A percentile compares a stretch with the other conserved stretches of the same genome.
Conservation (phyloP, 2,113 vertebrate species). For the Alligator sinensis region DNA sequence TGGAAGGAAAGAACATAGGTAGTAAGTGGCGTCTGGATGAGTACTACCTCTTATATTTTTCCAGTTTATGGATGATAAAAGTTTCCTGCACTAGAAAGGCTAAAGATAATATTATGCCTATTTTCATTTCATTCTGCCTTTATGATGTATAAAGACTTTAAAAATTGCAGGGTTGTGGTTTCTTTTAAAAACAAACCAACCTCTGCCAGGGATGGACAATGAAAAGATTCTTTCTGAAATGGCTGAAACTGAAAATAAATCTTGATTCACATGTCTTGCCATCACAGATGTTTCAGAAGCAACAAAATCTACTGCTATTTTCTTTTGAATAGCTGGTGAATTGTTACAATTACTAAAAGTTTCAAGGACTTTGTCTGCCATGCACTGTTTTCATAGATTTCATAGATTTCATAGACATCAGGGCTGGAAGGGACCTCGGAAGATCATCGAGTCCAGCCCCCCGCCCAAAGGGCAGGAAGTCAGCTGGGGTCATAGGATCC, state of each 20-base stretch:
- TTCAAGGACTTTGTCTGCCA: neutral
- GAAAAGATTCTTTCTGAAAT: neutral
- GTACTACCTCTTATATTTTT: neutral
- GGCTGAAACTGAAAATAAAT: neutral
- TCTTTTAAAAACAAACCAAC: neutral
- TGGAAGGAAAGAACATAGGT: neutral
- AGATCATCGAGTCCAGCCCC: too few relatives aligned
- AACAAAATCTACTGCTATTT: neutral
- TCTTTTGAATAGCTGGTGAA: conserved; percentile 1
- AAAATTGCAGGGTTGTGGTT: neutral
- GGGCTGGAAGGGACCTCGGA: too few relatives aligned
- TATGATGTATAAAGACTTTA: neutral
- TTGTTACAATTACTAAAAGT: conserved; percentile 18
- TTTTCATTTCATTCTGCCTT: neutral
- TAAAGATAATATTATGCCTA: conserved; percentile 40
- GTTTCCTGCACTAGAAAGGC: conserved; percentile 33
- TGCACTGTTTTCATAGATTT: neutral
- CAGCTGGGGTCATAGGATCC: too few relatives aligned
- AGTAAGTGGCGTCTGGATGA: neutral
- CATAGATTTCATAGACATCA: too few relatives aligned
- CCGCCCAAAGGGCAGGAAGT: too few relatives aligned
- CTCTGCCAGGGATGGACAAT: neutral
- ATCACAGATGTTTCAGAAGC: neutral
- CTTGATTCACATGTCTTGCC: neutral
- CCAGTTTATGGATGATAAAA: conserved; percentile 16